Evolutionary conservation across 92 coral and sea anemone species (phyloP).

Genomic region (Plumapathes pennacea): DNA sequence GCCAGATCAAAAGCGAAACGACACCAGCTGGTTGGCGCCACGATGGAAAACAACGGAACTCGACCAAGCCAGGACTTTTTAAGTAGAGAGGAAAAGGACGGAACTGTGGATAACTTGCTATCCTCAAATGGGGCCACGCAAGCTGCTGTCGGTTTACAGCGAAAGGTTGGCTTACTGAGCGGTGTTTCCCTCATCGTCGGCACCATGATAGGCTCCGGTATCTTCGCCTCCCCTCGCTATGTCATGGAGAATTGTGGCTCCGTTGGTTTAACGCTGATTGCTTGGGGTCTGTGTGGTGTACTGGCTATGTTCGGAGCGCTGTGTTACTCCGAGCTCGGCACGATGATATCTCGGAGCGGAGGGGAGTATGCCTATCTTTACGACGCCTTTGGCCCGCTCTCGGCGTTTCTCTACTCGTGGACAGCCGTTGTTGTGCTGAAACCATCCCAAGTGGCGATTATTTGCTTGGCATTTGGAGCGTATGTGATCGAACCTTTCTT

Average conservation of each 20-base stretch:
- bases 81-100: conserved; percentile 34
- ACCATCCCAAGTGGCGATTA: conserved; percentile 93
- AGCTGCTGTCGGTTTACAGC: conserved; percentile 45
- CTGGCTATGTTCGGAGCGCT: conserved; percentile 86
- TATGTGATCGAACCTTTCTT: conserved; percentile 93
- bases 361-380: conserved; percentile 82
- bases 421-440: conserved; percentile 89
- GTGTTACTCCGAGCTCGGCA: conserved; percentile 89
- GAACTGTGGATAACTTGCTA: conserved; percentile 55
- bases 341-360: conserved; percentile 86
- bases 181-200: conserved; percentile 91
- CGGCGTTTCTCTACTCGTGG: conserved; percentile 89
- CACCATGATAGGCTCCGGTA: conserved; percentile 94
- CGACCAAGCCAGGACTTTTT: conserved; percentile 1
- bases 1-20: too few species aligned
- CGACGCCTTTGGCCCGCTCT: conserved; percentile 78
- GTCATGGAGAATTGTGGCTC: conserved; percentile 87
- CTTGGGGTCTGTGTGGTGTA: conserved; percentile 89
- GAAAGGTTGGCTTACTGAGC: conserved; percentile 86
- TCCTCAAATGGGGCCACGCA: neutral
- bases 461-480: conserved; percentile 92
- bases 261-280: conserved; percentile 87
- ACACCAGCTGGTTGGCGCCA: too few species aligned
- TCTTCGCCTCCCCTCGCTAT: conserved; percentile 94
- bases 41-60: too few species aligned